Evolutionary conservation across 2,888 invertebrate species (phyloP), one percentile per base, ranked within the genome.

Genomic region (Orthosia gothica): DNA sequence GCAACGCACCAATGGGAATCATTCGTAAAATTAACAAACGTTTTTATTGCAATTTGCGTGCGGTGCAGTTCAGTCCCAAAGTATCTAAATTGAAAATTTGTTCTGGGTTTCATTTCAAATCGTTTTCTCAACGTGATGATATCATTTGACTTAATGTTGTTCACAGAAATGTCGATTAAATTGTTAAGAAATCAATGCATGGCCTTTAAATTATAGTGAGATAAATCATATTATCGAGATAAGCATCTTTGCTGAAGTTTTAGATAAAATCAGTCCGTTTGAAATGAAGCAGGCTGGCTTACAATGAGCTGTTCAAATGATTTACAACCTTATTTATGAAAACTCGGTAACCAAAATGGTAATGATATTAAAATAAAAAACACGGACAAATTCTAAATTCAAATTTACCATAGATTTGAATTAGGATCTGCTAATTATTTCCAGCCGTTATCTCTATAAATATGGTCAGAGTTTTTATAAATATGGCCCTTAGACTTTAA

Each of bases 141-240:
- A 26, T 55, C 32, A 59, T 74, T 47, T 45, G 11, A 81, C 63
- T 62, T 54, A 18, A 65, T 73, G 16, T 20, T 70, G 52, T 45
- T 69, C 50, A 47, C 49, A 54, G 4, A 20, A 20, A 58, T 52
- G 18, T 54, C n/a, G 45, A 64, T 63, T 45, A 52, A n/a, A 78
- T 47, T 54, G 55, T 72, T 73, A 59, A 32, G 55, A 85, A 83
- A 84, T 74, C 50, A 57, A 64, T 58, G 62, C 59, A 61, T 70
- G 63, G 59, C 71, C 57, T 77, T 82, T 58, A 69, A 65, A 57
- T 59, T 72, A 69, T 62, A 70, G n/a, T 62, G 65, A 75, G 69
- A 87, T 85, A 80, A 84, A 82, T 87, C 71, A 72, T 66, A 70
- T 62, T 72, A 66, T 0, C 57, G 32, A 69, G 85, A 84, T 82